Evolutionary conservation across 2,113 vertebrate species (phyloP).

Genomic region (Sylvicapra grimmia): DNA sequence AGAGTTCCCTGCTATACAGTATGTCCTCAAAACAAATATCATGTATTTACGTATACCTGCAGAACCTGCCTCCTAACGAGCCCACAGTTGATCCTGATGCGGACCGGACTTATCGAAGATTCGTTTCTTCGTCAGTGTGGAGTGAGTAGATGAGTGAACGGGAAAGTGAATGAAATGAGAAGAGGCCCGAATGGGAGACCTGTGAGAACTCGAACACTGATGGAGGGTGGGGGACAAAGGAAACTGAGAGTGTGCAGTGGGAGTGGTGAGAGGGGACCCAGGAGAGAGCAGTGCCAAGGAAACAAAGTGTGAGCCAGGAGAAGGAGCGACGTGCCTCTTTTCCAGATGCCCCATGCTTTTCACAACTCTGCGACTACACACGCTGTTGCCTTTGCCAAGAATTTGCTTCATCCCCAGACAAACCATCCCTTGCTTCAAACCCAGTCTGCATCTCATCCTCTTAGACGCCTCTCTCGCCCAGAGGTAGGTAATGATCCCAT

Average conservation of each 20-base stretch:
- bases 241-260: background rate
- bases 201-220: background rate
- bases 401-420: background rate
- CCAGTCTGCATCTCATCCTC: background rate
- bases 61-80: background rate
- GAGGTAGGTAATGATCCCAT: background rate
- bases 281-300: rapidly evolving
- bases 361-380: background rate
- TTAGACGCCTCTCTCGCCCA: background rate
- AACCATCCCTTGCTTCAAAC: background rate
- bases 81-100: rapidly evolving
- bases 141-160: background rate
- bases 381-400: background rate
- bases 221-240: background rate
- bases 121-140: background rate
- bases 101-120: background rate
- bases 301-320: rapidly evolving
- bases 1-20: background rate
- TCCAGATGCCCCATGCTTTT: background rate
- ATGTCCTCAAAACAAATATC: background rate
- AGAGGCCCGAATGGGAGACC: rapidly evolving
- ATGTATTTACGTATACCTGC: background rate
- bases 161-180: rapidly evolving
- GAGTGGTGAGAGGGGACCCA: rapidly evolving
- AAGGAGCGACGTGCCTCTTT: background rate